Evolutionary conservation across 2,888 invertebrate species (phyloP).

Genomic region (Microdon myrmicae): DNA sequence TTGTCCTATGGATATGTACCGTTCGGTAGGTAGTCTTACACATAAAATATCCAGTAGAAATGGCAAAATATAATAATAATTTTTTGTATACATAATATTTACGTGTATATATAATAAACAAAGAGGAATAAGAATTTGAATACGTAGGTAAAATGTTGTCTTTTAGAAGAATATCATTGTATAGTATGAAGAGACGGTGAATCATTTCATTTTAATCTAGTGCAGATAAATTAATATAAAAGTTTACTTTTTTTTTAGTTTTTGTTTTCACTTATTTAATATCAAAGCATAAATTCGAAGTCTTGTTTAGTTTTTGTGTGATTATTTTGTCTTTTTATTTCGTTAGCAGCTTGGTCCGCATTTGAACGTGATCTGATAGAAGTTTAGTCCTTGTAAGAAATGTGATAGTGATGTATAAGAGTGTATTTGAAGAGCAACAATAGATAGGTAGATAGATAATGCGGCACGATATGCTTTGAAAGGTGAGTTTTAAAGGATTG

Average conservation of each 20-base stretch:
- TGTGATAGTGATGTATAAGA: conserved; percentile 11
- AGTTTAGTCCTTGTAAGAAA: conserved; percentile 7
- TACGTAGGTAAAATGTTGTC: too few species aligned
- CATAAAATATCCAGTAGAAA: conserved; percentile 43
- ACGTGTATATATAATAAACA: conserved; percentile 9
- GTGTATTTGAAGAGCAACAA: conserved; percentile 17
- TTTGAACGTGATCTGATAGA: conserved; percentile 14
- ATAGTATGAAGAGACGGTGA: conserved; percentile 12
- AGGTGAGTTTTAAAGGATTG: conserved; percentile 16
- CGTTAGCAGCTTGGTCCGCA: conserved; percentile 41
- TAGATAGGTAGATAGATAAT: conserved; percentile 35
- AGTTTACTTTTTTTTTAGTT: conserved; percentile 11
- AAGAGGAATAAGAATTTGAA: conserved; percentile 28
- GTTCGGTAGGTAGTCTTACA: conserved; percentile 26
- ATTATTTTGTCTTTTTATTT: conserved; percentile 4
- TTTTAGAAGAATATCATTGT: conserved; percentile 12
- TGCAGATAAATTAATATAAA: conserved; percentile 38
- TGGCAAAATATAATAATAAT: conserved; percentile 22
- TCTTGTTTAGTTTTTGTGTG: conserved; percentile 7
- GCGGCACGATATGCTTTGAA: conserved; percentile 46
- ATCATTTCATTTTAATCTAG: conserved; percentile 14
- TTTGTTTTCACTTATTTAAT: conserved; percentile 17
- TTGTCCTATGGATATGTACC: conserved; percentile 49
- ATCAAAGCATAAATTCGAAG: conserved; percentile 20
- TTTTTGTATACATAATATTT: conserved; percentile 6